Evolutionary conservation across 2,113 vertebrate species (phyloP).

Genomic region (Lynx canadensis): DNA sequence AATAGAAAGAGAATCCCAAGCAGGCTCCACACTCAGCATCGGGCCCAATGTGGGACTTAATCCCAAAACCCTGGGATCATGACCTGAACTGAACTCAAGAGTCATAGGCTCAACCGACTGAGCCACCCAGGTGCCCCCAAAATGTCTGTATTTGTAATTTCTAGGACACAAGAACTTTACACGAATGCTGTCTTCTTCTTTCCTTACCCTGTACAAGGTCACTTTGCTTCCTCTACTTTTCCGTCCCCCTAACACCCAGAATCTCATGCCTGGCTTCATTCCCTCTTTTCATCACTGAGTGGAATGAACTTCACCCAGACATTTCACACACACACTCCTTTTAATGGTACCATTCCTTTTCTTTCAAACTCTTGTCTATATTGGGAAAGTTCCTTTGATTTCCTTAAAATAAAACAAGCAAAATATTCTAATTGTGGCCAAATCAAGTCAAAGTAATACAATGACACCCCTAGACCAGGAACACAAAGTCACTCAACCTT

Average conservation of each 20-base stretch:
- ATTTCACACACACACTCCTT: background rate
- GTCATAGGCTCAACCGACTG: too few relatives aligned
- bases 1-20: too few relatives aligned
- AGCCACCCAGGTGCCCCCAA: background rate
- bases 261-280: background rate
- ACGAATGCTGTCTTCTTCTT: background rate
- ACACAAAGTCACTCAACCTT: background rate
- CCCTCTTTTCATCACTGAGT: background rate
- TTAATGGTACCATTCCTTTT: background rate
- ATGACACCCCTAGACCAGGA: background rate
- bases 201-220: background rate
- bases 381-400: background rate
- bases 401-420: background rate
- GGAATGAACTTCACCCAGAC: background rate
- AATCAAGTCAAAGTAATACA: background rate
- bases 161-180: background rate
- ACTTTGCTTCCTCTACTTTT: background rate
- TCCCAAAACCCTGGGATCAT: too few relatives aligned
- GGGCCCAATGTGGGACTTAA: too few relatives aligned
- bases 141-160: conserved; percentile 18
- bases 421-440: background rate
- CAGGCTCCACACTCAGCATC: too few relatives aligned
- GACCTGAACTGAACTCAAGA: too few relatives aligned
- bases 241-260: background rate
- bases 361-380: background rate